Conservation (phyloP, 2,113 vertebrate species). For the Jacana jacana region DNA sequence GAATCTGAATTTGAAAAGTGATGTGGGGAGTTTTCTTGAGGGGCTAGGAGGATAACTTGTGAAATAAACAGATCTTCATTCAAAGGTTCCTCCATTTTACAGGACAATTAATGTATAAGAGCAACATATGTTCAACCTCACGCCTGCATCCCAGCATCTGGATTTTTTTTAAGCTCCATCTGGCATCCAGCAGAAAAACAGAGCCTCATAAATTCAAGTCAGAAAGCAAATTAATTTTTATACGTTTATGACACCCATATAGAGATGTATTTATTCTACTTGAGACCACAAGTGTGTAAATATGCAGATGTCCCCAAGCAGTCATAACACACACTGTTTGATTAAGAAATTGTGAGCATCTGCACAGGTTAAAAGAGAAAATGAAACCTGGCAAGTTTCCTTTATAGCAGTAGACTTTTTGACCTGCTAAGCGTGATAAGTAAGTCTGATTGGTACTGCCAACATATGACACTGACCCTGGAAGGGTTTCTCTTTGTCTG, state of each 20-base stretch:
- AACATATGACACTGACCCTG: not conserved
- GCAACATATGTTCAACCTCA: not conserved
- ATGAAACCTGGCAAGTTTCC: not conserved
- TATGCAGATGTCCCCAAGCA: not conserved
- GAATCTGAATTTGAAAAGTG: not conserved
- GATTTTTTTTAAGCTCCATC: not conserved
- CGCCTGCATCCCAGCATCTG: not conserved
- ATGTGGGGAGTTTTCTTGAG: too few relatives aligned
- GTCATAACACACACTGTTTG: not conserved
- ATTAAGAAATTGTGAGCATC: not conserved
- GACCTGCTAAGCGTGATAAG: not conserved
- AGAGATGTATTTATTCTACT: not conserved
- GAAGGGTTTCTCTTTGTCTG: not conserved
- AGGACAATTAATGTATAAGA: not conserved
- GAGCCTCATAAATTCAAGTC: not conserved
- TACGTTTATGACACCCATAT: not conserved
- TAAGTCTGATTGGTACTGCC: not conserved
- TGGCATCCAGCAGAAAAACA: not conserved
- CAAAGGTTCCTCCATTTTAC: not conserved
- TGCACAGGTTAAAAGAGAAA: not conserved
- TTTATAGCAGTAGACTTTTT: not conserved
- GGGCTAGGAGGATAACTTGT: not conserved
- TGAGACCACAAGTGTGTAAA: not conserved
- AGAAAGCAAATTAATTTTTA: not conserved
- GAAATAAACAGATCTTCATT: not conserved